A percentile compares a stretch with the other conserved stretches of the same genome.
Conservation (phyloP, 2,797 vertebrate genomes). For the Urophycis tenuis region DNA sequence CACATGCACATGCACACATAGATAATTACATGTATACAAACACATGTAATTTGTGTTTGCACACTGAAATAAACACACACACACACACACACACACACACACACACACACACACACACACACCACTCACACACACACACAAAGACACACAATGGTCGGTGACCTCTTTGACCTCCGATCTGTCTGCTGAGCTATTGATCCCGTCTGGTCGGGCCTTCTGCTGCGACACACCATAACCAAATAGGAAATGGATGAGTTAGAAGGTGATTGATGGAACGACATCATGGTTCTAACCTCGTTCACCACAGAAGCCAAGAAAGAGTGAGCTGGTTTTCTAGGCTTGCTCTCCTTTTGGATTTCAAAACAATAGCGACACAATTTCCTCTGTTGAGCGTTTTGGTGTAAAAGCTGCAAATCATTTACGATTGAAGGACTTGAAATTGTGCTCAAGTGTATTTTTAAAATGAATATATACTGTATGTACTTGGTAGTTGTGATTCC, state of each 20-base stretch:
- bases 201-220: slow-evolving; percentile 47
- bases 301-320: not conserved
- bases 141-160: slow-evolving; percentile 29
- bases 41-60: not conserved
- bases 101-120: slow-evolving; percentile 22
- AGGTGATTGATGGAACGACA: slow-evolving; percentile 13
- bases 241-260: slow-evolving; percentile 15
- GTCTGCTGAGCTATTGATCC: slow-evolving; percentile 57
- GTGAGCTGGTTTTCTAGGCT: not conserved
- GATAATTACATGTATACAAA: not conserved
- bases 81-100: not conserved
- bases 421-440: not conserved
- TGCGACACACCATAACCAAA: slow-evolving; percentile 16
- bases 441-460: not conserved
- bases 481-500: not conserved
- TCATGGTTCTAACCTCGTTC: slow-evolving; percentile 6
- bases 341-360: not conserved
- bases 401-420: not conserved
- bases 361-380: not conserved
- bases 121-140: too few species aligned
- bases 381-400: not conserved
- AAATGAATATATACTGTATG: not conserved
- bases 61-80: slow-evolving; percentile 4
- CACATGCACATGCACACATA: slow-evolving; percentile 6
- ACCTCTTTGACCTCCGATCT: slow-evolving; percentile 48